Conservation (phyloP, 1,140 invertebrate species). For the Lasaia peninsularis region DNA sequence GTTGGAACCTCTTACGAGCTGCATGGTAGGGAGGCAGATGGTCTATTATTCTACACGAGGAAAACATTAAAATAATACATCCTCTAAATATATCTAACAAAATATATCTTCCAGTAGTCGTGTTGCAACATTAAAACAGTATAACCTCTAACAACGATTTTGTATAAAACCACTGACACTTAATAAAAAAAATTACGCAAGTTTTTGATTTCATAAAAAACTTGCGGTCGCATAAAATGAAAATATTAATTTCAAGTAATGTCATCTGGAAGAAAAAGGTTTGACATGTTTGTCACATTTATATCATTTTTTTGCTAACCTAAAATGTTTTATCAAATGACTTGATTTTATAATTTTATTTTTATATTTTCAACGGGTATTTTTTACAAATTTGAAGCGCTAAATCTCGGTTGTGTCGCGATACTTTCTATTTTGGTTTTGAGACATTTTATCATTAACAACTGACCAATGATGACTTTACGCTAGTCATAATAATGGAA, state of each 20-base stretch:
- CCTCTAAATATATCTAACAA: no score
- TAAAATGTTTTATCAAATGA: slow-evolving; percentile 77
- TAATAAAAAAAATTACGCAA: slow-evolving; percentile 37
- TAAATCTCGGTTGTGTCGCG: slow-evolving; percentile 70
- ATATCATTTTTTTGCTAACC: slow-evolving; percentile 76
- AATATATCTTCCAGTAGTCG: no score
- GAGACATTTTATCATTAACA: slow-evolving; percentile 51
- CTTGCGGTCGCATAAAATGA: slow-evolving; percentile 63
- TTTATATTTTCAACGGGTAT: slow-evolving; percentile 65
- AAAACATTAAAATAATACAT: no score
- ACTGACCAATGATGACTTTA: slow-evolving; percentile 63
- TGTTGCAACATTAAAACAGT: slow-evolving; percentile 1
- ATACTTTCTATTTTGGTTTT: slow-evolving; percentile 40
- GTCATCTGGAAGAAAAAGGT: slow-evolving; percentile 76
- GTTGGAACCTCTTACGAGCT: no score
- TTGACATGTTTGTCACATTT: slow-evolving; percentile 70
- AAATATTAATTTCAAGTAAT: slow-evolving; percentile 69
- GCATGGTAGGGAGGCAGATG: no score
- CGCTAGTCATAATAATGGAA: slow-evolving; percentile 66
- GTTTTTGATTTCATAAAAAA: slow-evolving; percentile 57
- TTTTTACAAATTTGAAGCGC: slow-evolving; percentile 66
- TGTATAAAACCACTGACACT: neutral
- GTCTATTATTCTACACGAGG: no score
- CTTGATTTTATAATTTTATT: slow-evolving; percentile 67
- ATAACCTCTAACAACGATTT: neutral